Base-by-base conservation (phyloP, 1,140 invertebrate genomes). In the Monomorium pharaonis region DNA sequence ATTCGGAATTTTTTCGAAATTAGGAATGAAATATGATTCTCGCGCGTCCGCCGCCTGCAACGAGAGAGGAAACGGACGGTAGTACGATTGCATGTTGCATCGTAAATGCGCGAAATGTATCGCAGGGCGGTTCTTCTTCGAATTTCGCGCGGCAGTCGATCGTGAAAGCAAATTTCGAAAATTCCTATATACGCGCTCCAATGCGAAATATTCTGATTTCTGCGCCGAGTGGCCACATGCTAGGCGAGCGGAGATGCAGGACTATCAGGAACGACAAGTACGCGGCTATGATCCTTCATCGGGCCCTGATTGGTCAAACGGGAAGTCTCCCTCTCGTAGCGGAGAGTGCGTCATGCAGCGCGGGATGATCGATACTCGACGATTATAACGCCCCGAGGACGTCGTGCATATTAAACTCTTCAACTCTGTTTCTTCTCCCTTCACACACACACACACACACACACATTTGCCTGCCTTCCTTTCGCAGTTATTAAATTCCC, bases 361-460 rank as follows among this genome's bases (percentile, higher is more conserved):
- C 58, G 21, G 37, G 5, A 63, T 83, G 86, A 89, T 89, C 88
- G 87, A 89, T 89, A 89, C 54, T 56, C 76, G 51, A 78, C 85
- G 85, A 89, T 88, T 89, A 87, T 85, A 85, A 90, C 89, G 89
- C 87, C 87, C 80, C 47, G 78, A 87, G 87, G 89, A 90, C n/a
- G 78, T 89, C 78, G 84, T 86, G 86, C 87, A 86, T 89, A 89
- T 89, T 88, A 86, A 89, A 86, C 78, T 65, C 77, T 86, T 70
- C 76, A n/a, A 78, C 30, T 37, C 24, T 49, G 12, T 24, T 58
- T 21, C 60, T 44, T 18, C 27, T n/a, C 44, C 47, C 65, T 24
- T 60, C 51, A 24, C n/a, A 12, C 44, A 12, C 44, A 44, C 44
- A 44, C 7, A 44, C 44, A 44, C 44, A n/a, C 18, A n/a, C 2